A percentile compares a stretch with the other conserved stretches of the same genome.
Evolutionary conservation across 2,888 invertebrate species (phyloP).

Genomic region (Lasioglossum oenotherae): DNA sequence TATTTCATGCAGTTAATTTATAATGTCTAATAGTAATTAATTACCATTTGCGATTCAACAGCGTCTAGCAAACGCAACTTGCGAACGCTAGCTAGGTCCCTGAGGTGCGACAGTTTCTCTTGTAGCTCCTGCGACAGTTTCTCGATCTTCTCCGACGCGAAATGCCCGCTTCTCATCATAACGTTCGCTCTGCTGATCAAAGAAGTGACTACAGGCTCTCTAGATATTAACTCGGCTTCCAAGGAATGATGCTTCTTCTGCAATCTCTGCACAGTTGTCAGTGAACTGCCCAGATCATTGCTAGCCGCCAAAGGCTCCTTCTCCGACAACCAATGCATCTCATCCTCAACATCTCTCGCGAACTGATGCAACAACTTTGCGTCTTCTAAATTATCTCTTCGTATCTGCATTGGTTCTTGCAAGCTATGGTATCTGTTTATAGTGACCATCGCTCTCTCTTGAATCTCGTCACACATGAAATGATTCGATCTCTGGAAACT

Average conservation of each 20-base stretch:
- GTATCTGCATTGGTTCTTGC: slow-evolving; percentile 95
- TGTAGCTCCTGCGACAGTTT: slow-evolving; percentile 88
- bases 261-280: slow-evolving; percentile 93
- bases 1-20: too few relatives aligned
- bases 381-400: slow-evolving; percentile 96
- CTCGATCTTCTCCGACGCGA: slow-evolving; percentile 91
- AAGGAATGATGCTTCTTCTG: slow-evolving; percentile 97
- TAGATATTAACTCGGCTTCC: slow-evolving; percentile 94
- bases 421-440: slow-evolving; percentile 92
- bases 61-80: slow-evolving; percentile 91
- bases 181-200: slow-evolving; percentile 90
- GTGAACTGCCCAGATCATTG: slow-evolving; percentile 88
- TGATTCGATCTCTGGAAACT: slow-evolving; percentile 92
- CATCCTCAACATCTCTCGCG: slow-evolving; percentile 96
- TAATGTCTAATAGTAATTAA: slow-evolving; percentile 28
- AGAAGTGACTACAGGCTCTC: slow-evolving; percentile 93
- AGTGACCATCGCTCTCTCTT: slow-evolving; percentile 89
- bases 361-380: slow-evolving; percentile 95
- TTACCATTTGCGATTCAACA: slow-evolving; percentile 92
- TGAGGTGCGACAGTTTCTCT: slow-evolving; percentile 88
- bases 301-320: slow-evolving; percentile 90
- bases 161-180: slow-evolving; percentile 94
- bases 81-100: slow-evolving; percentile 90
- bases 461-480: slow-evolving; percentile 95
- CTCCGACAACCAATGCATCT: slow-evolving; percentile 95